Conservation (phyloP, 2,888 invertebrate genomes). For the Junonia oenone region DNA sequence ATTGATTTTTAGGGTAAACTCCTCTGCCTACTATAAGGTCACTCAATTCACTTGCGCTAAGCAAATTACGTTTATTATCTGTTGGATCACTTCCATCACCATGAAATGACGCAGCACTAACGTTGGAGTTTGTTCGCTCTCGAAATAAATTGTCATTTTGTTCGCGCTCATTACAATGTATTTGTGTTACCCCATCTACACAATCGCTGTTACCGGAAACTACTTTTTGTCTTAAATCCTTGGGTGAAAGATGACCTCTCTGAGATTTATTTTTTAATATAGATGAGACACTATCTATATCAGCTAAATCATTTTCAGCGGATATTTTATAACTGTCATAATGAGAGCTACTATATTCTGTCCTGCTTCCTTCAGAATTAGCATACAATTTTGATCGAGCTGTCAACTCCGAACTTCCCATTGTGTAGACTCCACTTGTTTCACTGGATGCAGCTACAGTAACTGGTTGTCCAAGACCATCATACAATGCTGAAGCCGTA, state of each 20-base stretch:
- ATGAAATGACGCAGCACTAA: slow-evolving; percentile 89
- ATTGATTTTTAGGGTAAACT: slow-evolving; percentile 85
- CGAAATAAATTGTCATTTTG: slow-evolving; percentile 76
- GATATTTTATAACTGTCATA: slow-evolving; percentile 79
- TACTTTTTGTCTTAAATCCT: slow-evolving; percentile 43
- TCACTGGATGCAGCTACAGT: slow-evolving; percentile 87
- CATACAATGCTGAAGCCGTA: slow-evolving; percentile 80
- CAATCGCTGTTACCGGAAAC: slow-evolving; percentile 68
- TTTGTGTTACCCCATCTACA: slow-evolving; percentile 61
- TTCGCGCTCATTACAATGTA: slow-evolving; percentile 61
- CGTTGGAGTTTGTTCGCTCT: slow-evolving; percentile 87
- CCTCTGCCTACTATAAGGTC: slow-evolving; percentile 90
- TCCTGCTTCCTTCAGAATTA: slow-evolving; percentile 60
- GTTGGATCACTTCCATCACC: slow-evolving; percentile 95
- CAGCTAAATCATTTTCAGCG: slow-evolving; percentile 71
- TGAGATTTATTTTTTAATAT: slow-evolving; percentile 75
- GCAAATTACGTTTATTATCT: slow-evolving; percentile 85
- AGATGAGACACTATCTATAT: slow-evolving; percentile 72
- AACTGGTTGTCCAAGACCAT: slow-evolving; percentile 69
- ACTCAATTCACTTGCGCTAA: slow-evolving; percentile 90
- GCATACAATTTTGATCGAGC: slow-evolving; percentile 80
- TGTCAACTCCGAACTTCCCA: slow-evolving; percentile 84
- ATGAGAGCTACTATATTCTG: slow-evolving; percentile 73
- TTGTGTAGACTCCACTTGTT: slow-evolving; percentile 91
- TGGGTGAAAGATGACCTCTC: slow-evolving; percentile 48